phyloP scores from a whole-genome alignment of 92 coral and sea anemone genomes.

The Siderastrea radians region DNA sequence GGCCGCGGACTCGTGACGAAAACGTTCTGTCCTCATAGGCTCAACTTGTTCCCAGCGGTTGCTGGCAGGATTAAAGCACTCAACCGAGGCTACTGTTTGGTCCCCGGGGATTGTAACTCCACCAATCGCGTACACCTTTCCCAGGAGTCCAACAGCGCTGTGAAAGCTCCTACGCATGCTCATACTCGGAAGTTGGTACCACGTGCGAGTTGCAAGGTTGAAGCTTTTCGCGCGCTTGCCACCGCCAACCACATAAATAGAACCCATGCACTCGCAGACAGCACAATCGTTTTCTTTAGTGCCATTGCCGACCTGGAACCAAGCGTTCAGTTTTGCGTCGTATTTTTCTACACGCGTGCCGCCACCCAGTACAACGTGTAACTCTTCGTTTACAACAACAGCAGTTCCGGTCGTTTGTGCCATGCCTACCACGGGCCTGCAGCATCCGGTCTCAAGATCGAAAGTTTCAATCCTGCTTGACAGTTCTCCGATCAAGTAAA shows the following conservation, averaged over 20 bases:
- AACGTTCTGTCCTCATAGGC: conserved; percentile 77
- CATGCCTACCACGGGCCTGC: conserved; percentile 71
- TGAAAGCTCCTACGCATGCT: conserved; percentile 85
- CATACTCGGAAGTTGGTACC: conserved; percentile 79
- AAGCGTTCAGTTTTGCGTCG: conserved; percentile 71
- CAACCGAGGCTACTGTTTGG: conserved; percentile 71
- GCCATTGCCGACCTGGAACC: conserved; percentile 85
- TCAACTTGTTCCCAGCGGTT: conserved; percentile 75
- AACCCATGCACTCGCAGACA: conserved; percentile 77
- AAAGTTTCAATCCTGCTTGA: conserved; percentile 77
- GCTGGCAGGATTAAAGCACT: conserved; percentile 77
- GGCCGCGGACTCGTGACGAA: conserved; percentile 72
- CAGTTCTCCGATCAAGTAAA: conserved; percentile 80
- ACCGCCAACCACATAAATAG: conserved; percentile 83
- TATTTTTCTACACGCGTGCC: conserved; percentile 82
- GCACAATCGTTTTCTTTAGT: conserved; percentile 73
- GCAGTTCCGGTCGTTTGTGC: conserved; percentile 79
- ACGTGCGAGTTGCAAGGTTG: conserved; percentile 61
- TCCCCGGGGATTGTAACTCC: conserved; percentile 87
- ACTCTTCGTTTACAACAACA: conserved; percentile 65
- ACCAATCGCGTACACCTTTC: conserved; percentile 80
- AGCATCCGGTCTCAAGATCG: conserved; percentile 69
- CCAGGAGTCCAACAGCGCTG: conserved; percentile 69
- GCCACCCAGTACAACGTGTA: conserved; percentile 85
- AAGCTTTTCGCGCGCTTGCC: conserved; percentile 83